Conservation (phyloP, 1,140 invertebrate species). For the Palaemon carinicauda region DNA sequence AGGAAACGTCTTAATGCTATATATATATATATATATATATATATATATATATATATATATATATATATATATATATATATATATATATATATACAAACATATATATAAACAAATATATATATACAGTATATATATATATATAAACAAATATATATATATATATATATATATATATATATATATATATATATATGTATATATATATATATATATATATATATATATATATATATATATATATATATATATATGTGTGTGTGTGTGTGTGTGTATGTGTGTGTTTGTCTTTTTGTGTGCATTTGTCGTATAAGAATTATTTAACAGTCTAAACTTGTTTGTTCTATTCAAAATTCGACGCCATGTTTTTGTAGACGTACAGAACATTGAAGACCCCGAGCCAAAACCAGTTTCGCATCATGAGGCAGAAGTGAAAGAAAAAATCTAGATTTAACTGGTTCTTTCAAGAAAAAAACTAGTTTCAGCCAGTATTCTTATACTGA, state of each 20-base stretch:
- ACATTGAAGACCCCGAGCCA: no score
- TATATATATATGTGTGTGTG: neutral
- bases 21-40: neutral
- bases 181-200: neutral
- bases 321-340: neutral
- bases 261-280: neutral
- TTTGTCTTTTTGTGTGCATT: neutral
- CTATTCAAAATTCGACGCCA: neutral
- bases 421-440: no score
- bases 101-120: neutral
- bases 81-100: neutral
- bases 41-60: neutral
- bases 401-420: no score
- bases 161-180: neutral
- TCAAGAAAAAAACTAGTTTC: no score
- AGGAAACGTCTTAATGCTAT: no score
- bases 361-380: neutral
- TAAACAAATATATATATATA: neutral
- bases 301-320: neutral
- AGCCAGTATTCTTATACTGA: no score
- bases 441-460: no score
- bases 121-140: neutral
- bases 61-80: neutral
- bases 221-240: neutral
- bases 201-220: neutral